Conservation (phyloP, 2,797 vertebrate genomes). For the Leptatherina wallacei region DNA sequence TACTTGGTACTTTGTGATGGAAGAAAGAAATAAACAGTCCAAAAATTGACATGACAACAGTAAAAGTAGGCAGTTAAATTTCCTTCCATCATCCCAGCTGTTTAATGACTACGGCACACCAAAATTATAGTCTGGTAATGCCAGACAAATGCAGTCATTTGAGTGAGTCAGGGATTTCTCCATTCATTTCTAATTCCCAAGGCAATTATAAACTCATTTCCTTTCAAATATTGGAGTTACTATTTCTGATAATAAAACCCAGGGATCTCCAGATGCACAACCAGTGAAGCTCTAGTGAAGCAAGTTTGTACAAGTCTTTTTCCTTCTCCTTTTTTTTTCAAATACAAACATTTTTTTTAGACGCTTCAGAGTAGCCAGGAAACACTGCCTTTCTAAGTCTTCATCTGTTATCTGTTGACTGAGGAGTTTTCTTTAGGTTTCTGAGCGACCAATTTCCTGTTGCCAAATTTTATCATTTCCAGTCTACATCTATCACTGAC, state of each 20-base stretch:
- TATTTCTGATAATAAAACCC: not conserved
- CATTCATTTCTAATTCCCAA: slow-evolving; percentile 3
- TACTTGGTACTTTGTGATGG: slow-evolving; percentile 1
- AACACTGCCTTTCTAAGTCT: not conserved
- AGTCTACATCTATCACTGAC: slow-evolving; percentile 54
- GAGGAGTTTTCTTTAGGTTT: slow-evolving; percentile 26
- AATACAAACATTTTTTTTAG: not conserved
- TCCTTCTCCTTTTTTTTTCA: not conserved
- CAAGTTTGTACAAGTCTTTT: not conserved
- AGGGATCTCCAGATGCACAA: not conserved
- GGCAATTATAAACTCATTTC: not conserved
- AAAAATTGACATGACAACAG: slow-evolving; percentile 16
- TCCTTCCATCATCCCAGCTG: slow-evolving; percentile 1
- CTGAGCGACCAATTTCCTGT: slow-evolving; percentile 10
- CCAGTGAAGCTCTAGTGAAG: not conserved
- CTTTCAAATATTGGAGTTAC: not conserved
- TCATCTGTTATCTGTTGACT: not conserved
- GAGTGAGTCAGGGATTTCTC: not conserved
- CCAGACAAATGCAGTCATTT: not conserved
- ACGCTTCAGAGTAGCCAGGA: slow-evolving; percentile 22
- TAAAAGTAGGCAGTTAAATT: slow-evolving; percentile 16
- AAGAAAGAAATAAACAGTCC: slow-evolving; percentile 14
- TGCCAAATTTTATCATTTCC: slow-evolving; percentile 49
- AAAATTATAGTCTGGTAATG: slow-evolving; percentile 2
- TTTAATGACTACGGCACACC: slow-evolving; percentile 17